Conservation (phyloP, 2,888 invertebrate species). For the Tanytarsus gracilentus region DNA sequence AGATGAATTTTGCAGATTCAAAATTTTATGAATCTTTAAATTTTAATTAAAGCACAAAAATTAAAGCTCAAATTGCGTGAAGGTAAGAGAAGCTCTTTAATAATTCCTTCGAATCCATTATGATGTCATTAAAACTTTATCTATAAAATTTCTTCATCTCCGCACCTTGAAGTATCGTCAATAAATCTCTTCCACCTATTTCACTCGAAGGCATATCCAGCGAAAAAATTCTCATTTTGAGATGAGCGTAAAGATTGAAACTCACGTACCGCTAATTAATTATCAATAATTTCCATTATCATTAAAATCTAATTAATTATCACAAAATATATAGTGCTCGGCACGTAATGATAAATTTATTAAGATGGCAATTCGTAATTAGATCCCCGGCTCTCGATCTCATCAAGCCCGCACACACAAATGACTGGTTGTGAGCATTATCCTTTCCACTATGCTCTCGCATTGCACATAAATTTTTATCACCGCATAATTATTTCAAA, state of each 20-base stretch:
- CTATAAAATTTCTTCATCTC: no score
- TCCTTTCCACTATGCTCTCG: not conserved
- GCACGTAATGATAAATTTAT: conserved; percentile 7
- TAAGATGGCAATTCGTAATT: conserved; percentile 1
- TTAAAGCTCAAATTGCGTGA: no score
- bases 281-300: conserved; percentile 20
- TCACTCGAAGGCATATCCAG: not conserved
- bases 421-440: conserved; percentile 3
- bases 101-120: no score
- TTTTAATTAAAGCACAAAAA: no score
- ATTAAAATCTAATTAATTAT: conserved; percentile 23
- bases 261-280: conserved; percentile 22
- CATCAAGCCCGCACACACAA: conserved; percentile 3
- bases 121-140: no score
- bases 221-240: not conserved
- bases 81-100: no score
- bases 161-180: no score
- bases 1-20: no score
- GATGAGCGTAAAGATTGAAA: not conserved
- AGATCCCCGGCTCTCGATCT: conserved; percentile 6
- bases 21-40: no score
- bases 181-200: no score
- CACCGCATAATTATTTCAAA: conserved; percentile 14
- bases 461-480: conserved; percentile 7
- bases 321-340: conserved; percentile 4